Evolutionary conservation across 2,113 vertebrate genomes (phyloP).

Genomic region (Octodon degus): DNA sequence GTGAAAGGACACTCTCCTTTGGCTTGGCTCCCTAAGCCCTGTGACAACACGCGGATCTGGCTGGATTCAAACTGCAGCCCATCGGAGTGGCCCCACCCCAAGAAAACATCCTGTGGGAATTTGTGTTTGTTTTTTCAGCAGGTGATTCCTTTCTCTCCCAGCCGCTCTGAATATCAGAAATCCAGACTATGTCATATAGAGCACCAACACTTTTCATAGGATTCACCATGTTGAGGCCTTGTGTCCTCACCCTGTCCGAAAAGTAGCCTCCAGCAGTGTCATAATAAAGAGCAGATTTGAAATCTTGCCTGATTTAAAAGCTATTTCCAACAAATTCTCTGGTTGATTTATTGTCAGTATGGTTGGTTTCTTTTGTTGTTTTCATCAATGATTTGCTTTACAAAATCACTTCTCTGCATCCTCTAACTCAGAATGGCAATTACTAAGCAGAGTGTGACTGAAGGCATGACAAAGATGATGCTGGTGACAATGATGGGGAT

Average conservation of each 20-base stretch:
- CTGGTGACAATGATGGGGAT: neutral
- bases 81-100: neutral
- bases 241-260: neutral
- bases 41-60: neutral
- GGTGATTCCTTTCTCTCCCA: slow-evolving; percentile 42
- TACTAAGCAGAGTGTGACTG: neutral
- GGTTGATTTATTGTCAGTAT: neutral
- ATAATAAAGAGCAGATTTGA: neutral
- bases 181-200: neutral
- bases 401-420: neutral
- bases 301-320: slow-evolving; percentile 12
- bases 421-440: neutral
- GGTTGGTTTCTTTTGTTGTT: neutral
- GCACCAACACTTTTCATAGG: neutral
- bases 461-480: neutral
- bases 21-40: neutral
- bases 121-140: neutral
- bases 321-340: slow-evolving; percentile 27
- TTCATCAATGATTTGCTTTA: neutral
- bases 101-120: neutral
- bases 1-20: neutral
- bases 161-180: neutral
- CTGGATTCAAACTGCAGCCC: neutral
- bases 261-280: neutral
- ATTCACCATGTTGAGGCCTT: neutral